These are phyloP conservation scores for Zaprionus taronus DNA, from an alignment of 1,140 invertebrate species.

Conservation along the genomic window DNA sequence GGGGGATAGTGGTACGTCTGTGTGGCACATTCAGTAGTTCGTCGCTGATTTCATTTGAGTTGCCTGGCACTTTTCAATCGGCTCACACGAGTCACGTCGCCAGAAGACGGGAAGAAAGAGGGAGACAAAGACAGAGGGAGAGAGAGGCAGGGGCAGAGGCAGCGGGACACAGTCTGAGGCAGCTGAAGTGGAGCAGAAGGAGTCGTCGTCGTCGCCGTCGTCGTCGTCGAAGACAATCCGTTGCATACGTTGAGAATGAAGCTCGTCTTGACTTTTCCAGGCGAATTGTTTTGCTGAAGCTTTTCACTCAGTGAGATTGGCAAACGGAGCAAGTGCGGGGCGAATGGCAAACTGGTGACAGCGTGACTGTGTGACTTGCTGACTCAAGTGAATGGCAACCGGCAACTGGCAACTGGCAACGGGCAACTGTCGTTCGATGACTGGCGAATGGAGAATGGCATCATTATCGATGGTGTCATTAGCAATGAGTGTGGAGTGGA, in stretches of 20 bases:
- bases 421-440: slow-evolving; percentile 5
- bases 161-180: not conserved
- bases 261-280: slow-evolving; percentile 74
- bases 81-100: slow-evolving; percentile 46
- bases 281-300: slow-evolving; percentile 54
- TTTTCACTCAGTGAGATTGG: slow-evolving; percentile 32
- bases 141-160: not conserved
- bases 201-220: not conserved
- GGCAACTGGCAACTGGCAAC: too few relatives aligned
- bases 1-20: not conserved
- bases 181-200: slow-evolving; percentile 2
- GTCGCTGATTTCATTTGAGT: slow-evolving; percentile 57
- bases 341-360: slow-evolving; percentile 2
- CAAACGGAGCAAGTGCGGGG: slow-evolving; percentile 21
- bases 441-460: slow-evolving; percentile 16
- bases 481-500: slow-evolving; percentile 63
- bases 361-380: not conserved
- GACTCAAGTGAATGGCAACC: too few relatives aligned
- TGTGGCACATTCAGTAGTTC: slow-evolving; percentile 44
- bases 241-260: slow-evolving; percentile 58
- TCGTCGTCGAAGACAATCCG: slow-evolving; percentile 28
- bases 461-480: slow-evolving; percentile 74
- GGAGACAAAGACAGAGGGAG: not conserved
- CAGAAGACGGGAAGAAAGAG: not conserved
- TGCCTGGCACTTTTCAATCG: slow-evolving; percentile 44